A percentile compares a stretch with the other conserved stretches of the same genome.
These are phyloP conservation scores for Coregonus suidteri DNA, from an alignment of 2,797 vertebrate species.

Conservation along the genomic window DNA sequence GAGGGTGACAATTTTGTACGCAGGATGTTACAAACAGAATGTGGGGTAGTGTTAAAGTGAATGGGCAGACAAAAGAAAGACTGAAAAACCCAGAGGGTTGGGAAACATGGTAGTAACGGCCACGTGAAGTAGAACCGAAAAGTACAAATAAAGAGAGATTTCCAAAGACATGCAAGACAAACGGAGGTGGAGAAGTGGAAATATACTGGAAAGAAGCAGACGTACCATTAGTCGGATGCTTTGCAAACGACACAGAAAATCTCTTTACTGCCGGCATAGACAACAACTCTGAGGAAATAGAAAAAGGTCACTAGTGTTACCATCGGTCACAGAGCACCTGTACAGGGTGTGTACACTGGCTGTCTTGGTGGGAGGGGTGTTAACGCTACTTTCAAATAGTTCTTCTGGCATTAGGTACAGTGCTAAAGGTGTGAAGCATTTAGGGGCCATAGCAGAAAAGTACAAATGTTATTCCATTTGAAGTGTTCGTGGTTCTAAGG, in stretches of 20 bases:
- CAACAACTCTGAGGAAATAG: constrained; percentile 99
- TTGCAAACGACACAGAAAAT: constrained; percentile 99
- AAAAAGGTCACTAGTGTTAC: constrained; percentile 90
- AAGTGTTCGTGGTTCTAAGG: background rate
- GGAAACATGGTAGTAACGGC: constrained; percentile 56
- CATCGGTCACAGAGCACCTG: constrained; percentile 64
- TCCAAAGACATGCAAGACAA: constrained; percentile 82
- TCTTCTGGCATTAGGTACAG: constrained; percentile 10
- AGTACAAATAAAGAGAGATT: constrained; percentile 60
- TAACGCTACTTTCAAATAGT: background rate
- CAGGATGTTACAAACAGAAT: constrained; percentile 67
- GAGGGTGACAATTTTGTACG: constrained; percentile 58
- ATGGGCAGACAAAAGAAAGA: constrained; percentile 55
- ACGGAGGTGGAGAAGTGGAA: constrained; percentile 78
- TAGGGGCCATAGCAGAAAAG: constrained; percentile 22
- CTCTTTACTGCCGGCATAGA: constrained; percentile 99
- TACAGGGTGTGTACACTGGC: constrained; percentile 14
- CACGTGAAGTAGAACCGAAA: constrained; percentile 51
- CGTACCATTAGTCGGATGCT: constrained; percentile 99
- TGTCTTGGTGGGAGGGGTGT: constrained; percentile 3
- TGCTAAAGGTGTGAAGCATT: constrained; percentile 42
- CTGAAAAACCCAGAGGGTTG: constrained; percentile 60
- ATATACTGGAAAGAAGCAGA: constrained; percentile 96
- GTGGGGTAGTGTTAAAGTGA: constrained; percentile 64
- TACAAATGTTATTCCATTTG: background rate